Evolutionary conservation across 2,888 invertebrate genomes (phyloP).

Genomic region (Hemistola chrysoprasaria): DNA sequence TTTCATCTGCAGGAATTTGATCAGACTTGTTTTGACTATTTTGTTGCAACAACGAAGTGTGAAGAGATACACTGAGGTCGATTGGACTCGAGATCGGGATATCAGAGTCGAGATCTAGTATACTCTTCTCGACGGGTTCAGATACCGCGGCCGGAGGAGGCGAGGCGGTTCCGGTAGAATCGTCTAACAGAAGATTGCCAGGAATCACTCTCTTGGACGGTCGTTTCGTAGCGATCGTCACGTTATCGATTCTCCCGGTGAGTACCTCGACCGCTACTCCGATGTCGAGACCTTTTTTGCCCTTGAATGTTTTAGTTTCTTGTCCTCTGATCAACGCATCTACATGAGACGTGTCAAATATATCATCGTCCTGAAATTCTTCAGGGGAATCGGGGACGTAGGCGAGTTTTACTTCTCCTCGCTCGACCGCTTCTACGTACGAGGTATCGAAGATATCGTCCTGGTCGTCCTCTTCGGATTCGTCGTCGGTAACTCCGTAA

Average conservation of each 20-base stretch:
- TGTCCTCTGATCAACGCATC: slow-evolving; percentile 91
- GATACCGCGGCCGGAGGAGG: slow-evolving; percentile 48
- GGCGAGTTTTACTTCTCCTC: slow-evolving; percentile 92
- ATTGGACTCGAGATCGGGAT: slow-evolving; percentile 86
- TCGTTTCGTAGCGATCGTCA: slow-evolving; percentile 83
- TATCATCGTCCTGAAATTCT: slow-evolving; percentile 85
- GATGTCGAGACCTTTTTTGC: slow-evolving; percentile 90
- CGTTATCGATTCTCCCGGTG: slow-evolving; percentile 90
- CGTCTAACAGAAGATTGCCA: slow-evolving; percentile 86
- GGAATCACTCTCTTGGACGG: slow-evolving; percentile 82
- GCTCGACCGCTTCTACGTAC: slow-evolving; percentile 92
- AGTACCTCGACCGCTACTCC: slow-evolving; percentile 94
- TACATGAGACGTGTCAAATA: slow-evolving; percentile 94
- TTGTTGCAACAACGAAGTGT: slow-evolving; percentile 77
- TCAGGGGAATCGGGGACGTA: slow-evolving; percentile 94
- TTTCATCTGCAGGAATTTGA: neutral
- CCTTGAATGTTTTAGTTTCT: slow-evolving; percentile 85
- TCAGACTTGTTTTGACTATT: slow-evolving; percentile 32
- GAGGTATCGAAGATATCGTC: slow-evolving; percentile 95
- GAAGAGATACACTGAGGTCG: slow-evolving; percentile 86
- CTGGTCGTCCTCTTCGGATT: slow-evolving; percentile 87
- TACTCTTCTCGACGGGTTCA: slow-evolving; percentile 86
- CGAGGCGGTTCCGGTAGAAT: slow-evolving; percentile 61
- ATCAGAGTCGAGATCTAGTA: slow-evolving; percentile 89
- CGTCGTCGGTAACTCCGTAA: slow-evolving; percentile 87